Conservation (phyloP, 2,888 invertebrate species). For the Augochlorella aurata region DNA sequence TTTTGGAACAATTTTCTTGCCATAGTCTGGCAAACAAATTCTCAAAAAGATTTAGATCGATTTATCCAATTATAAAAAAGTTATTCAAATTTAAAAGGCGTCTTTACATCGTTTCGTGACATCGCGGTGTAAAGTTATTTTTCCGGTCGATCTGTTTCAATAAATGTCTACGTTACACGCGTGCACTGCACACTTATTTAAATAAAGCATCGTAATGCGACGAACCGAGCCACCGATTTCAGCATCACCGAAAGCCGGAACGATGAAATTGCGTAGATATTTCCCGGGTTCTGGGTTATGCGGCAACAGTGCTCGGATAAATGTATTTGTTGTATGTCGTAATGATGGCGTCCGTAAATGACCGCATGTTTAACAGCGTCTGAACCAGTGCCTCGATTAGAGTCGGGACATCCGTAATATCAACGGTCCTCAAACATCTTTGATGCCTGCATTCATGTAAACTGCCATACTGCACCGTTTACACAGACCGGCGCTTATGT, state of each 20-base stretch:
- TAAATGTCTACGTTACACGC: too few species aligned
- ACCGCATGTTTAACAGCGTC: slow-evolving; percentile 33
- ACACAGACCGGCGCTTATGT: slow-evolving; percentile 37
- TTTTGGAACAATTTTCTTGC: too few species aligned
- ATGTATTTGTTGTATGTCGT: slow-evolving; percentile 20
- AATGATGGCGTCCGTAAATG: slow-evolving; percentile 21
- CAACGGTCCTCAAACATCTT: slow-evolving; percentile 50
- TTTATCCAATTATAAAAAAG: too few species aligned
- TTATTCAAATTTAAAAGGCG: too few species aligned
- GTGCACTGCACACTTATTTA: too few species aligned
- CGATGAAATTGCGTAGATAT: background rate
- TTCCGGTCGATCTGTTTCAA: too few species aligned
- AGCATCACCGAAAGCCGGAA: background rate
- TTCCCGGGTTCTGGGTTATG: background rate
- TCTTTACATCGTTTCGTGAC: too few species aligned
- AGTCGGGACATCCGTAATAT: slow-evolving; percentile 46
- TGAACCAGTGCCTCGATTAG: slow-evolving; percentile 31
- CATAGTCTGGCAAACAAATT: too few species aligned
- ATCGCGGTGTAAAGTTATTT: too few species aligned
- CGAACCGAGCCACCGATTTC: too few species aligned
- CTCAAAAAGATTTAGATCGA: too few species aligned
- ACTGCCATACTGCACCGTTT: slow-evolving; percentile 42
- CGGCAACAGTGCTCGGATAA: background rate
- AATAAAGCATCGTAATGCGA: too few species aligned
- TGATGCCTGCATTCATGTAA: slow-evolving; percentile 51